phyloP scores from a whole-genome alignment of 2,888 invertebrate species.

The Stenotaenia linearis region DNA sequence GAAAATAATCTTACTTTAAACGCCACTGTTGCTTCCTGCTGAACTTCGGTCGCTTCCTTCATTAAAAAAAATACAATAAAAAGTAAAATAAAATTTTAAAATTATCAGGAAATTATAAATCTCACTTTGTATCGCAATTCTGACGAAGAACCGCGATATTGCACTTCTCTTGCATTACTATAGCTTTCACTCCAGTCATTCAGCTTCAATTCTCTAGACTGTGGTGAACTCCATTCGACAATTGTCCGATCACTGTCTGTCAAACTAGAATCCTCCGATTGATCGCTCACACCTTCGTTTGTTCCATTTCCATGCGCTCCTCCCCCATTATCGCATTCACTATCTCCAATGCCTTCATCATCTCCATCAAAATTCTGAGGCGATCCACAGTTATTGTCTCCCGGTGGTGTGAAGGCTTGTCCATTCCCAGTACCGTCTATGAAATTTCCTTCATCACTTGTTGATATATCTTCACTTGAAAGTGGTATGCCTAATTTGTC shows the following conservation, averaged over 20 bases:
- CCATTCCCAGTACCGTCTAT: background rate
- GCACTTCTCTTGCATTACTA: background rate
- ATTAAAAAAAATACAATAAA: background rate
- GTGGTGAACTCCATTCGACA: constrained; percentile 8
- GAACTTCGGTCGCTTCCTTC: background rate
- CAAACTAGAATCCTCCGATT: constrained; percentile 69
- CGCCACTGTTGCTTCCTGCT: background rate
- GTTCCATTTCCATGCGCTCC: constrained; percentile 37
- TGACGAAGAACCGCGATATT: background rate
- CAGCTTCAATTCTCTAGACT: background rate
- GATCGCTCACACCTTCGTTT: constrained; percentile 50
- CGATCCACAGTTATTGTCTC: background rate
- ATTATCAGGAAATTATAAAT: too few relatives aligned
- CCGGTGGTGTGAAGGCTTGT: background rate
- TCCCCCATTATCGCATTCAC: constrained; percentile 32
- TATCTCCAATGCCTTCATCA: constrained; percentile 35
- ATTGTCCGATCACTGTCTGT: constrained; percentile 60
- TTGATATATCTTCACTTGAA: background rate
- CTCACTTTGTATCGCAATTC: background rate
- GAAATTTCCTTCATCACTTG: background rate
- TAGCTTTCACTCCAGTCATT: background rate
- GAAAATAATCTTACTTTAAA: background rate
- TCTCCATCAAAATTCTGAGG: constrained; percentile 20
- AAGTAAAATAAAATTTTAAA: background rate
- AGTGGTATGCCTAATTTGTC: constrained; percentile 32